phyloP scores from a whole-genome alignment of 1,140 invertebrate species.

The Danaus plexippus region DNA sequence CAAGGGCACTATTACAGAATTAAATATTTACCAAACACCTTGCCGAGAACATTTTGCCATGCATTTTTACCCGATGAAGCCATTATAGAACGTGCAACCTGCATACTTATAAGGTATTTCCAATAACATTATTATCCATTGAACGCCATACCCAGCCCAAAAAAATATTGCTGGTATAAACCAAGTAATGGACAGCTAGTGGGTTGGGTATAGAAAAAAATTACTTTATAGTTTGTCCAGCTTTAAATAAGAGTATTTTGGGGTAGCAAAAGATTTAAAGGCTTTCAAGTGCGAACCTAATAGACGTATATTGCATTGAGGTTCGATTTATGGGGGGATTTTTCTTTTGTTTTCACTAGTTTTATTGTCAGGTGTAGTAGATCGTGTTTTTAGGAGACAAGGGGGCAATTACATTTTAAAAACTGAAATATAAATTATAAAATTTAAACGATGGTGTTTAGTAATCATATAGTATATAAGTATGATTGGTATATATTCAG shows the following conservation, averaged over 20 bases:
- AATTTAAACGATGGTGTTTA: too few species aligned
- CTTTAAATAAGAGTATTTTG: conserved; percentile 49
- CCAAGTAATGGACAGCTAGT: conserved; percentile 24
- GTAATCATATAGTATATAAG: too few species aligned
- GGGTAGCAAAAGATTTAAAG: conserved; percentile 51
- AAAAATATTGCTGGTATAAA: conserved; percentile 19
- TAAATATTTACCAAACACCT: conserved; percentile 43
- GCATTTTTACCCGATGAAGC: conserved; percentile 19
- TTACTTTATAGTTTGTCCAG: conserved; percentile 22
- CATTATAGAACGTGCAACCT: conserved; percentile 14
- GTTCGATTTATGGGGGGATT: conserved; percentile 54
- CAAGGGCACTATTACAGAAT: conserved; percentile 34
- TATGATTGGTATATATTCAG: too few species aligned
- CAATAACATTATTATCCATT: conserved; percentile 18
- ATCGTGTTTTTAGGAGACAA: conserved; percentile 35
- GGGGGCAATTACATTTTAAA: conserved; percentile 29
- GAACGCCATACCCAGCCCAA: conserved; percentile 8
- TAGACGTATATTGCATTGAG: conserved; percentile 62
- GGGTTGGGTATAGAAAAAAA: conserved; percentile 23
- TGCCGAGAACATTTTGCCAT: conserved; percentile 25
- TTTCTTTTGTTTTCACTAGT: conserved; percentile 53
- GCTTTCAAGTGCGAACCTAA: conserved; percentile 53
- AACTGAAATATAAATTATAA: too few species aligned
- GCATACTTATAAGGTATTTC: conserved; percentile 18
- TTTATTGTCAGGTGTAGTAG: conserved; percentile 43